phyloP scores from a whole-genome alignment of 2,797 vertebrate species.

The Chanos chanos region DNA sequence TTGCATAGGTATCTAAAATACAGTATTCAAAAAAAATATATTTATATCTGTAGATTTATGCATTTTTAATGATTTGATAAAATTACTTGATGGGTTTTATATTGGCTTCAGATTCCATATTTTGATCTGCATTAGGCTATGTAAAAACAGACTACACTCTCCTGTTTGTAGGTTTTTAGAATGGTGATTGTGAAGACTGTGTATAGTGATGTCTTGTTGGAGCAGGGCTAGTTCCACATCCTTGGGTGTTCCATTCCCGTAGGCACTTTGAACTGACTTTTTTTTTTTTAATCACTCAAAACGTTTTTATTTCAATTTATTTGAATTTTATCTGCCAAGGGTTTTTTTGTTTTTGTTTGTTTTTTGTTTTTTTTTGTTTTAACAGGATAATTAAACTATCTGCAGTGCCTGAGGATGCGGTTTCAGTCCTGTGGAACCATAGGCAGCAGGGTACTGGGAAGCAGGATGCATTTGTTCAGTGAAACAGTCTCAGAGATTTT shows the following conservation, averaged over 20 bases:
- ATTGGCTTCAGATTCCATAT: slow-evolving; percentile 38
- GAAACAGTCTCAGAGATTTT: too few relatives aligned
- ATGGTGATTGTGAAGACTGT: slow-evolving; percentile 23
- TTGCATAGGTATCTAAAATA: slow-evolving; percentile 47
- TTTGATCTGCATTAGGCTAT: slow-evolving; percentile 47
- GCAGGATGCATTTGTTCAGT: too few relatives aligned
- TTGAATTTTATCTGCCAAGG: slow-evolving; percentile 16
- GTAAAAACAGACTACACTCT: slow-evolving; percentile 33
- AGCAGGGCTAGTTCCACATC: slow-evolving; percentile 31
- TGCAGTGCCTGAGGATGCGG: too few relatives aligned
- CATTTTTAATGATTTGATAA: slow-evolving; percentile 46
- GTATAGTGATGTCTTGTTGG: slow-evolving; percentile 31
- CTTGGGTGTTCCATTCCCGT: slow-evolving; percentile 34
- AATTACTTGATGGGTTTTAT: slow-evolving; percentile 46
- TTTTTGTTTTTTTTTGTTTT: neutral
- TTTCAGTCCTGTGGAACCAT: neutral
- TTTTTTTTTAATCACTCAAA: slow-evolving; percentile 11
- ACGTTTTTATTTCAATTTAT: slow-evolving; percentile 17
- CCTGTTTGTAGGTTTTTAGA: slow-evolving; percentile 2
- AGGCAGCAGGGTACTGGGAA: neutral
- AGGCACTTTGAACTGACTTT: slow-evolving; percentile 44
- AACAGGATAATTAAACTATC: neutral
- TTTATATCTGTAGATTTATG: slow-evolving; percentile 51
- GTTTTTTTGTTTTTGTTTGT: slow-evolving; percentile 5
- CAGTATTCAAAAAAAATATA: slow-evolving; percentile 56